Evolutionary conservation across 1,140 invertebrate species (phyloP), one percentile per base, ranked within the genome.

Genomic region (Harpegnathos saltator): DNA sequence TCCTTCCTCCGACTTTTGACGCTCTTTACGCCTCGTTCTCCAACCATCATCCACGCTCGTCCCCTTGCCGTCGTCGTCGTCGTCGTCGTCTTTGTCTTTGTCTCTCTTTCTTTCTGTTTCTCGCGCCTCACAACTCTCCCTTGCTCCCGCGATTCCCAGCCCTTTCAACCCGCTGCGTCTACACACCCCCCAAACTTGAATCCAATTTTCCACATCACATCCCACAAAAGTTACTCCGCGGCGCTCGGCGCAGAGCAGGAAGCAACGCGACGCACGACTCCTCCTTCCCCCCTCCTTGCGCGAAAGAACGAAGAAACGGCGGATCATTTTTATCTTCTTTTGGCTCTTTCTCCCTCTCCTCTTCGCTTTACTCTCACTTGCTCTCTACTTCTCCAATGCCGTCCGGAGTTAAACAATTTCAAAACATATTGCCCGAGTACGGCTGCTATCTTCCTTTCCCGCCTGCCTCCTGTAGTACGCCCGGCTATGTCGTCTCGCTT

Each of bases 181-280:
- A 85, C 84, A 63, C 69, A 77, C 83, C 87, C 74, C 85, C 91
- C 83, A 88, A 90, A 91, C 91, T 90, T 91, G 90, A 91, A 91
- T 91, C 91, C 90, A 91, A 91, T 91, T 91, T 91, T 91, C 90
- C 90, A 91, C 90, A 91, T 91, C 90, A 90, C 89, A 91, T 91
- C 90, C 89, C 90, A 89, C 90, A 91, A 91, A 91, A 91, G 90
- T 91, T 91, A 91, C 90, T 91, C 86, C 86, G 88, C 82, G 85
- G 29, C 29, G 29, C 29, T 33, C 29, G 29, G 90, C 84, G 88
- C n/a, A n/a, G 81, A 75, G 68, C 61, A 83, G 85, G 82, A 85
- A 89, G 80, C 69, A 87, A 62, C 71, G 62, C 83, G 84, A 82
- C 86, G 88, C 82, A 85, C 38, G 44, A 69, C 83, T 75, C 56